Evolutionary conservation across 2,797 vertebrate genomes (phyloP).

Genomic region (Paedocypris micromegethes): DNA sequence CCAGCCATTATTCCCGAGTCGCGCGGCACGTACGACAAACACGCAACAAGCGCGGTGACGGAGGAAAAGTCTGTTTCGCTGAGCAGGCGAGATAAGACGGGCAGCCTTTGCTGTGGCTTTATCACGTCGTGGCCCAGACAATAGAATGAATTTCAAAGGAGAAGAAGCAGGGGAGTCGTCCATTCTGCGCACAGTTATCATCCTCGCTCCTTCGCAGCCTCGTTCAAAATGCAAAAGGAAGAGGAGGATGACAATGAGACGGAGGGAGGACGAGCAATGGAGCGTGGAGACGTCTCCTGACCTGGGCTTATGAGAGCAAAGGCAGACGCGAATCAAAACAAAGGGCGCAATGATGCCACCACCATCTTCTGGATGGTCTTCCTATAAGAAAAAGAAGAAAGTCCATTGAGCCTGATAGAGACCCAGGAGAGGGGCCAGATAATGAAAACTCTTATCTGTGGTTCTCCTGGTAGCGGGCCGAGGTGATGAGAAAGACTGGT

Average conservation of each 20-base stretch:
- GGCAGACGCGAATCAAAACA: constrained; percentile 38
- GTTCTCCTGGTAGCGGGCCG: constrained; percentile 52
- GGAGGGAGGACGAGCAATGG: constrained; percentile 5
- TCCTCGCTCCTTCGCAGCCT: constrained; percentile 35
- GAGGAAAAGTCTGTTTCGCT: constrained; percentile 69
- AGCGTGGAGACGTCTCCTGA: constrained; percentile 34
- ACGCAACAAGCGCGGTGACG: constrained; percentile 63
- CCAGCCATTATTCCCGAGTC: constrained; percentile 69
- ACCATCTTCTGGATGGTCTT: constrained; percentile 63
- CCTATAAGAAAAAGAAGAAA: constrained; percentile 38
- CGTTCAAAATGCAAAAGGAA: constrained; percentile 31
- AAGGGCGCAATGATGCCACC: constrained; percentile 54
- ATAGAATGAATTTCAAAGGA: constrained; percentile 78
- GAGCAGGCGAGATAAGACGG: constrained; percentile 72
- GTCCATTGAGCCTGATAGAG: constrained; percentile 65
- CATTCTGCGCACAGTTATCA: constrained; percentile 74
- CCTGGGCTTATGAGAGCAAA: constrained; percentile 60
- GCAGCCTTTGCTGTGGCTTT: constrained; percentile 72
- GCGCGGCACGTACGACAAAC: constrained; percentile 62
- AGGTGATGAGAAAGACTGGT: constrained; percentile 48
- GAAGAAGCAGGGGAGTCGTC: constrained; percentile 78
- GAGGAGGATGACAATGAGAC: constrained; percentile 35
- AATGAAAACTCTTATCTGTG: constrained; percentile 59
- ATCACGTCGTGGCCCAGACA: constrained; percentile 72
- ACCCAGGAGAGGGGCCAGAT: constrained; percentile 50